Base-by-base conservation (phyloP, 2,888 invertebrate species). In the Chrysopilus asiliformis region DNA sequence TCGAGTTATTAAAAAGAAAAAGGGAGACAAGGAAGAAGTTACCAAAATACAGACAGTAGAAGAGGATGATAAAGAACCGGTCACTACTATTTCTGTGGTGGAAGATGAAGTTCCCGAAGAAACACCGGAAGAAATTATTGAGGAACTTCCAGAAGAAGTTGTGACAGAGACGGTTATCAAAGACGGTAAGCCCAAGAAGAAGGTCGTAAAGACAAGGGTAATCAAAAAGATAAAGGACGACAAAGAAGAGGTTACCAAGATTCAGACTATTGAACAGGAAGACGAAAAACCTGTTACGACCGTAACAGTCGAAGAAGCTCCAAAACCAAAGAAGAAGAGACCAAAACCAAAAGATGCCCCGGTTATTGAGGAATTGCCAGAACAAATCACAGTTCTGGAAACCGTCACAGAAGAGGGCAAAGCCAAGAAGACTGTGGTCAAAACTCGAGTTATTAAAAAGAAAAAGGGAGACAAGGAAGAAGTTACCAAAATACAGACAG, bases 51-150 rank as follows among this genome's bases (percentile, higher is more conserved):
- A 53, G 38, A 58, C 47, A 4, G 49, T 50, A 32, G 53, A 56
- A 48, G 57, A 57, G 48, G 59, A 52, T 43, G 56, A 51, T 36
- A 56, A 55, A 49, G 47, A 58, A 53, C 60, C 65, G 37, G 48
- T 63, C 52, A 54, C 57, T 33, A 53, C 57, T 9, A 56, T 65
- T n/a, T 52, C 56, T 4, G 54, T 62, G n/a, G 49, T 53, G 30
- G 58, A 60, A 34, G 38, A 47, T 14, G 54, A 57, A 31, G 44
- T 53, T 2, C 48, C 50, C 9, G 47, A n/a, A n/a, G n/a, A n/a
- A n/a, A n/a, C n/a, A n/a, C n/a, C n/a, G n/a, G n/a, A n/a, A n/a
- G n/a, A n/a, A n/a, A n/a, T n/a, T n/a, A 49, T 40, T n/a, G 45
- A 45, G 38, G 43, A 42, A 22, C 34, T 34, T 20, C 43, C 47